Percentiles rank a stretch among this genome's conserved stretches.
These are phyloP conservation scores for Sphaerophoria taeniata DNA, from an alignment of 2,888 invertebrate species.

Conservation along the genomic window DNA sequence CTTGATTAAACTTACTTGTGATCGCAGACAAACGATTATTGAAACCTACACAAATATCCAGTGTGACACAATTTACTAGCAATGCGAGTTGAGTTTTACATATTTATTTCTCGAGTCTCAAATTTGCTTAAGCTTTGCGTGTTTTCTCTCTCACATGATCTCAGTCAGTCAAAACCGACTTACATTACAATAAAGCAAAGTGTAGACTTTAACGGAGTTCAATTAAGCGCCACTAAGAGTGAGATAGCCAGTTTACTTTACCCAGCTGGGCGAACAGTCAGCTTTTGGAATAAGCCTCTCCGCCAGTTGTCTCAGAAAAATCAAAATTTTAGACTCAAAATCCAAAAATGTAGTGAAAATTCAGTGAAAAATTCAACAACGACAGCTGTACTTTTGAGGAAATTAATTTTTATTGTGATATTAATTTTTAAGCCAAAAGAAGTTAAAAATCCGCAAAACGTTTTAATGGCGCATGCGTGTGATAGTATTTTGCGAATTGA, in stretches of 20 bases:
- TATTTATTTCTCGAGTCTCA: constrained; percentile 16
- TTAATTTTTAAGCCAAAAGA: not conserved
- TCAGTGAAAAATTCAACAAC: constrained; percentile 4
- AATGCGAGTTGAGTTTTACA: not conserved
- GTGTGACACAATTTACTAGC: not conserved
- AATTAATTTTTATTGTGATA: not conserved
- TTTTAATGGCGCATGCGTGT: constrained; percentile 29
- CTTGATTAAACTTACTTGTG: constrained; percentile 25
- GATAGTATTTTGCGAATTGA: constrained; percentile 19
- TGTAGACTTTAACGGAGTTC: constrained; percentile 46
- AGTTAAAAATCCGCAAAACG: constrained; percentile 5
- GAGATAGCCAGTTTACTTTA: constrained; percentile 55
- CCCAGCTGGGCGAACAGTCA: constrained; percentile 59
- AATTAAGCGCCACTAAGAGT: constrained; percentile 58
- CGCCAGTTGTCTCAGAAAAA: constrained; percentile 53
- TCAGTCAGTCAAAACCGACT: too few species aligned
- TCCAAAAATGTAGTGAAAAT: constrained; percentile 7
- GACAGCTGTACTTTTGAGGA: not conserved
- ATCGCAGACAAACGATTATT: constrained; percentile 3
- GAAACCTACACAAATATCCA: constrained; percentile 24
- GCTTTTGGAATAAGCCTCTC: constrained; percentile 43
- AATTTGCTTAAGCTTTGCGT: constrained; percentile 56
- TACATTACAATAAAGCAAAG: not conserved
- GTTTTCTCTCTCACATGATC: constrained; percentile 10
- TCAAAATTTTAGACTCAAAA: not conserved